Percentiles rank a stretch among this genome's conserved stretches.
These are phyloP conservation scores for Caerostris extrusa DNA, from an alignment of 1,140 invertebrate genomes.

Conservation along the genomic window DNA sequence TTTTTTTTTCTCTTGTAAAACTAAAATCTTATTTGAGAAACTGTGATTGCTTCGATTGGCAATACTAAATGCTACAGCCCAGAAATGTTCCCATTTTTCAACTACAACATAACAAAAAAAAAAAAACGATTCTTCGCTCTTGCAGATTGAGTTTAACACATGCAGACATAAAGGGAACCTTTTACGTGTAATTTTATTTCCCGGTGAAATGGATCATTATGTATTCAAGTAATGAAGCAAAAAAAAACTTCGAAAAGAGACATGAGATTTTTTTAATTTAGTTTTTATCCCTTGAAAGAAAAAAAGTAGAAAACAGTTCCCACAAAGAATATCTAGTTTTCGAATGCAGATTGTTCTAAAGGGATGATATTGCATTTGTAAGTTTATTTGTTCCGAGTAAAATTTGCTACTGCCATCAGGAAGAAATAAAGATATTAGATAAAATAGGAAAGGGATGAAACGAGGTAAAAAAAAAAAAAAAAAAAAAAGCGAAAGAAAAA, in stretches of 20 bases:
- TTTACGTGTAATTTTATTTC: constrained; percentile 31
- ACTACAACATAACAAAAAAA: not conserved
- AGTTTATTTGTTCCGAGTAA: constrained; percentile 50
- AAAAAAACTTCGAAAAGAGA: constrained; percentile 9
- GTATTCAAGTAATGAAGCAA: constrained; percentile 33
- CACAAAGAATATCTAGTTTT: constrained; percentile 28
- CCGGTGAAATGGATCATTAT: constrained; percentile 33
- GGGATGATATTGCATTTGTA: constrained; percentile 51
- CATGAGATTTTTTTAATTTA: not conserved
- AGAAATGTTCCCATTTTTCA: not conserved
- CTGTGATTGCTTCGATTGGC: not conserved
- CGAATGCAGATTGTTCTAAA: constrained; percentile 38
- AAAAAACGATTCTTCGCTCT: not conserved
- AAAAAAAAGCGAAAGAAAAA: not conserved
- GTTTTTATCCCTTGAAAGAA: not conserved
- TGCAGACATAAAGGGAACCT: not conserved
- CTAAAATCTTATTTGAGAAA: not conserved
- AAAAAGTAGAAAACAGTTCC: constrained; percentile 2
- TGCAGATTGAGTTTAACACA: not conserved
- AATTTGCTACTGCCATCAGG: constrained; percentile 35
- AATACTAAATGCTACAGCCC: not conserved
- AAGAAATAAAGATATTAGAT: constrained; percentile 34
- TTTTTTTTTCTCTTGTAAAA: not conserved
- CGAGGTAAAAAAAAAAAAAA: not conserved
- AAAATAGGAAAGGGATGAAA: not conserved